A percentile compares a stretch with the other conserved stretches of the same genome.
phyloP scores from a whole-genome alignment of 2,113 vertebrate genomes.

The Gymnobelideus leadbeateri region DNA sequence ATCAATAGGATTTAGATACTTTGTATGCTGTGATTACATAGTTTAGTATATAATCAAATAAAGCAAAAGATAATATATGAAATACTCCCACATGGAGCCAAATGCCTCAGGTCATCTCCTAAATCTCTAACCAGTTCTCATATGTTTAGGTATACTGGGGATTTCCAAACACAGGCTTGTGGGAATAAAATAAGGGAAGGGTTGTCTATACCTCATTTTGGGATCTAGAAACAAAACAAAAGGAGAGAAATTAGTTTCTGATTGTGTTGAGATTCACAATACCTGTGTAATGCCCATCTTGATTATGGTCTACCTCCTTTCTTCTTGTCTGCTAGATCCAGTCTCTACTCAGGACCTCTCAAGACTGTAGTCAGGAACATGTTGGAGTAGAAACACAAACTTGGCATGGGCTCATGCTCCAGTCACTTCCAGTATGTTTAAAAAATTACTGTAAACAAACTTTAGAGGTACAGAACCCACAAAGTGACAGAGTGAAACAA shows the following conservation, averaged over 20 bases:
- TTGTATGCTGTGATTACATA: not conserved
- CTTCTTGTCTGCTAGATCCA: not conserved
- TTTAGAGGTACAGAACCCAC: too few species aligned
- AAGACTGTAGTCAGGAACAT: not conserved
- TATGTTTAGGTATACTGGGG: not conserved
- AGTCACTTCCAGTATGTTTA: too few species aligned
- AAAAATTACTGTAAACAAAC: too few species aligned
- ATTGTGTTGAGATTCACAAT: not conserved
- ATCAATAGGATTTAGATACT: not conserved
- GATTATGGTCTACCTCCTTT: not conserved
- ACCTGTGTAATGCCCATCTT: not conserved
- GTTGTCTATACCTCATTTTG: not conserved
- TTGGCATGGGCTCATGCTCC: too few species aligned
- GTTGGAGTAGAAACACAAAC: too few species aligned
- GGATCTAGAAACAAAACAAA: not conserved
- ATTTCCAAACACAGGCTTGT: not conserved
- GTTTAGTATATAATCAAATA: not conserved
- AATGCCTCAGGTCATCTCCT: not conserved
- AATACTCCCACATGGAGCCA: not conserved
- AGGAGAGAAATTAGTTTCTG: not conserved
- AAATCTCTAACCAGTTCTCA: not conserved
- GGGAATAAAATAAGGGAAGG: not conserved
- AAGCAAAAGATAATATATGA: not conserved
- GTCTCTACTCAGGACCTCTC: not conserved
- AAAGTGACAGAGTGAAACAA: too few species aligned